Evolutionary conservation across 2,797 vertebrate species (phyloP).

Genomic region (Aphelocoma californica): DNA sequence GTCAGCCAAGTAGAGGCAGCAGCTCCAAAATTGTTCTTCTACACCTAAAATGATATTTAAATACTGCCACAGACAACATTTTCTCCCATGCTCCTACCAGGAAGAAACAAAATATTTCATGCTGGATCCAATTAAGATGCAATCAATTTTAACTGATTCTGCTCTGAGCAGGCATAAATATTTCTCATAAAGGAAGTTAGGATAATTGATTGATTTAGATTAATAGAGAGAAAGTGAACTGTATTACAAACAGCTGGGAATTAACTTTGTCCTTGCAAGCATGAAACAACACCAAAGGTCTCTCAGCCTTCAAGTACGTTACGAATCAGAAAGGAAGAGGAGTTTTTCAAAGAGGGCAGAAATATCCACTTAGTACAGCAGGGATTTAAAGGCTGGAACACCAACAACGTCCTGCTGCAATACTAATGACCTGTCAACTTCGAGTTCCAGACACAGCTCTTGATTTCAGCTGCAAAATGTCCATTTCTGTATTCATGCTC

Average conservation of each 20-base stretch:
- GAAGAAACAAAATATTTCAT: background rate
- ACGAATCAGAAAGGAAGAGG: background rate
- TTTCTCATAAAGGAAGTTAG: slow-evolving; percentile 28
- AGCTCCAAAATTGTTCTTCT: background rate
- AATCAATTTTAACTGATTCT: slow-evolving; percentile 33
- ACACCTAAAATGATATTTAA: background rate
- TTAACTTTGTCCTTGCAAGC: background rate
- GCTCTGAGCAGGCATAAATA: slow-evolving; percentile 16
- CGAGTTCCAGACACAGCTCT: background rate
- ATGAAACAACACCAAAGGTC: background rate
- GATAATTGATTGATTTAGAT: slow-evolving; percentile 31
- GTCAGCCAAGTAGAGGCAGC: background rate
- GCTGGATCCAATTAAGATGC: background rate
- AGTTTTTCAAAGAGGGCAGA: background rate
- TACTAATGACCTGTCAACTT: background rate
- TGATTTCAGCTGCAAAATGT: background rate
- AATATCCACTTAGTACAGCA: background rate
- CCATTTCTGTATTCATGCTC: background rate
- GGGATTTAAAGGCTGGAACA: background rate
- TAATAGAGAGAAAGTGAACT: background rate
- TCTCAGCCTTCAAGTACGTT: background rate
- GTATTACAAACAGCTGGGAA: background rate
- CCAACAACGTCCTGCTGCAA: background rate
- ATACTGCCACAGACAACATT: background rate
- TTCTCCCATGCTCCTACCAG: background rate